phyloP scores from a whole-genome alignment of 2,113 vertebrate genomes.

The Eretmochelys imbricata region DNA sequence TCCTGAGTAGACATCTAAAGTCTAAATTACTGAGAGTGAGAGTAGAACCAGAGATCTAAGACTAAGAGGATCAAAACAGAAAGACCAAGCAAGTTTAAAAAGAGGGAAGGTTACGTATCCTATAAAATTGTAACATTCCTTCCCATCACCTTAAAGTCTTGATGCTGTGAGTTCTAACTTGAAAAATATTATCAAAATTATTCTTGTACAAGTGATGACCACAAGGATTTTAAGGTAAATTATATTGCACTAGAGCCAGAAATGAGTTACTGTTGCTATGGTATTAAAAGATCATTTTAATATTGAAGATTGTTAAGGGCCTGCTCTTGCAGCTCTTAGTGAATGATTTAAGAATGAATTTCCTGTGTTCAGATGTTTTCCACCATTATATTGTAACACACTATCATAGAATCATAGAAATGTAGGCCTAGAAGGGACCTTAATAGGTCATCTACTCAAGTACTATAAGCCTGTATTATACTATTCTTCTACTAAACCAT shows the following conservation, averaged over 20 bases:
- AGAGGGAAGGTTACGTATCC: background rate
- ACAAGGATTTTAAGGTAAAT: fast-evolving
- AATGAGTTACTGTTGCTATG: too few species aligned
- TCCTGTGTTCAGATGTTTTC: background rate
- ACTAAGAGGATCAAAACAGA: background rate
- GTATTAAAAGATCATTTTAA: background rate
- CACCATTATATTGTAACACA: background rate
- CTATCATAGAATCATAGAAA: too few species aligned
- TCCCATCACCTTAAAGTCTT: fast-evolving
- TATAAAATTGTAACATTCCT: background rate
- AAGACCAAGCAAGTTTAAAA: background rate
- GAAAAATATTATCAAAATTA: background rate
- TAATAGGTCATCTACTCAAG: too few species aligned
- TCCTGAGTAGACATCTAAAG: background rate
- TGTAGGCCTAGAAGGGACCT: too few species aligned
- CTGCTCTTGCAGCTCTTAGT: too few species aligned
- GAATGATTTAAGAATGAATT: background rate
- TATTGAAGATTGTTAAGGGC: background rate
- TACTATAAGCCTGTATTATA: background rate
- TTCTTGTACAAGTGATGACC: background rate
- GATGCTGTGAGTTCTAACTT: background rate
- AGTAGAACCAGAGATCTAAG: background rate
- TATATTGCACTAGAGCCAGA: background rate
- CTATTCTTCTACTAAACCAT: background rate
- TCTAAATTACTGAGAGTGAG: fast-evolving